Evolutionary conservation across 1,140 invertebrate species (phyloP).

Genomic region (Drosophila repletoides): DNA sequence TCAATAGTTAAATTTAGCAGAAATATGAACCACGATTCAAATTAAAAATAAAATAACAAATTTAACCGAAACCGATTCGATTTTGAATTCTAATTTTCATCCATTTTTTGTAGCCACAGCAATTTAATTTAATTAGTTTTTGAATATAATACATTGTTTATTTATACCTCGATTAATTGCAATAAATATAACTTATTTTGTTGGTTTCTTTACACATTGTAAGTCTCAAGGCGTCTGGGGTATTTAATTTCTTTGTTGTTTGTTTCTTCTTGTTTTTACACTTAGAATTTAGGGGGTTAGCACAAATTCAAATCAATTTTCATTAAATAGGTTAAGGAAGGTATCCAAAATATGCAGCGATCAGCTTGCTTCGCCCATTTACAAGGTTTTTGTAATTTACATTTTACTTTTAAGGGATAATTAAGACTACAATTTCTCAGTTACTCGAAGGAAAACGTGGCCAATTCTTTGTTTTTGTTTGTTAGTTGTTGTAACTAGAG

Average conservation of each 20-base stretch:
- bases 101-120: background rate
- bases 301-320: slow-evolving; percentile 23
- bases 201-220: slow-evolving; percentile 67
- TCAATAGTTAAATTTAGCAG: too few relatives aligned
- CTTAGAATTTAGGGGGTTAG: slow-evolving; percentile 44
- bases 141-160: slow-evolving; percentile 71
- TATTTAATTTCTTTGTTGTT: slow-evolving; percentile 5
- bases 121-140: slow-evolving; percentile 1
- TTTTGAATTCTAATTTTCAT: background rate
- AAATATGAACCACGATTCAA: too few relatives aligned
- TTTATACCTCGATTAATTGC: slow-evolving; percentile 64
- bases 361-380: too few relatives aligned
- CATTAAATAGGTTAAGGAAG: background rate
- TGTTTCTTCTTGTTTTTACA: slow-evolving; percentile 25
- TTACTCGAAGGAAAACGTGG: slow-evolving; percentile 60
- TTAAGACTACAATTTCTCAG: slow-evolving; percentile 39
- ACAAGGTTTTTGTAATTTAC: background rate
- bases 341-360: too few relatives aligned
- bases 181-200: slow-evolving; percentile 78
- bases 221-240: slow-evolving; percentile 68
- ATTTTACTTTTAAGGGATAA: background rate
- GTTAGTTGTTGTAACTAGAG: slow-evolving; percentile 37
- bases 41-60: too few relatives aligned
- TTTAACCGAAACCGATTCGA: background rate
- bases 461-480: too few relatives aligned